Percentiles rank a stretch among this genome's conserved stretches.
These are phyloP conservation scores for Mustela lutreola DNA, from an alignment of 2,113 vertebrate species.

Conservation along the genomic window DNA sequence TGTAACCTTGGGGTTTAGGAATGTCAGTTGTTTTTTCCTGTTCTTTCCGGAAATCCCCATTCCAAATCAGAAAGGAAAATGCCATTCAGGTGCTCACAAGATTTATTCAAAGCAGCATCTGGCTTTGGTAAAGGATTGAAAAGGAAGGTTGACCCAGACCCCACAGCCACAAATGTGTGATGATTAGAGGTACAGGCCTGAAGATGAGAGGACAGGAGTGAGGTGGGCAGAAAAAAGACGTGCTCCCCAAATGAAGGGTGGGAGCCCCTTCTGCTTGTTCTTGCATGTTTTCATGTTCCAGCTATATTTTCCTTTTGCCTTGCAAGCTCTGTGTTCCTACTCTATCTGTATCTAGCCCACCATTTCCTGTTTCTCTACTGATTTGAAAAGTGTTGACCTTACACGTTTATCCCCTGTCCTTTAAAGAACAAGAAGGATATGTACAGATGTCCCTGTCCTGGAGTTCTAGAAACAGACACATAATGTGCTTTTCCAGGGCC, in stretches of 20 bases:
- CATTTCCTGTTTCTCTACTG: conserved; percentile 49
- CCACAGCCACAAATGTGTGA: neutral
- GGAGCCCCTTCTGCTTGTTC: rapidly evolving
- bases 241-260: neutral
- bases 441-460: neutral
- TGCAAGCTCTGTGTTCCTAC: conserved; percentile 25
- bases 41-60: conserved; percentile 61
- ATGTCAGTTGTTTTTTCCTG: conserved; percentile 73
- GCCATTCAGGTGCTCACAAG: neutral
- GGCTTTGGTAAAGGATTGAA: neutral
- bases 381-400: conserved; percentile 32
- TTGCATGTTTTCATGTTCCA: no score
- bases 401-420: neutral
- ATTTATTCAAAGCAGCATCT: conserved; percentile 31
- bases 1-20: conserved; percentile 51
- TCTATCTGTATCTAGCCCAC: neutral
- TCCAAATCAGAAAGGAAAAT: conserved; percentile 44
- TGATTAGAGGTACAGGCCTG: neutral
- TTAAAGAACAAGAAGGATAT: conserved; percentile 44
- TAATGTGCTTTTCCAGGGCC: conserved; percentile 46
- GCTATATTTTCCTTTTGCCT: neutral
- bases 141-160: neutral
- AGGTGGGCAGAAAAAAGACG: neutral
- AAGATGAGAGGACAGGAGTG: neutral
- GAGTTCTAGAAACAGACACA: conserved; percentile 37